Conservation (phyloP, 2,113 vertebrate species). For the Eudorcas thomsonii region DNA sequence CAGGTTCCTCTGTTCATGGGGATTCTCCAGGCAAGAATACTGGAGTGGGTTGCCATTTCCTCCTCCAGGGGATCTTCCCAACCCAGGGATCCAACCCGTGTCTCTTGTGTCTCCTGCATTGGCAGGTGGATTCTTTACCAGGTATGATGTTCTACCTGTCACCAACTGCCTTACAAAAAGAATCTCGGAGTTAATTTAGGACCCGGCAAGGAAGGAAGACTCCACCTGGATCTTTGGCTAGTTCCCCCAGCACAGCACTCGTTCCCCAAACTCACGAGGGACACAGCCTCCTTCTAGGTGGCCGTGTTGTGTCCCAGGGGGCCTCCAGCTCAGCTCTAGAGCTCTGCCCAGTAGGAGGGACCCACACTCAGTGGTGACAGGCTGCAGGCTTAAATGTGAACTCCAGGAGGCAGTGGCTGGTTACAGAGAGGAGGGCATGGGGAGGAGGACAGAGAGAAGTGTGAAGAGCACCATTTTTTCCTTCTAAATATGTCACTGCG, state of each 20-base stretch:
- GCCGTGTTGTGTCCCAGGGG: fast-evolving
- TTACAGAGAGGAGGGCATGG: neutral
- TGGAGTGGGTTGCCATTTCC: neutral
- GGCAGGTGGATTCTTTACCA: neutral
- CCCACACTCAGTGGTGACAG: neutral
- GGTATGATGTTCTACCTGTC: neutral
- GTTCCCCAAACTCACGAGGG: neutral
- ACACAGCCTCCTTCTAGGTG: neutral
- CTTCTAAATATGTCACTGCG: fast-evolving
- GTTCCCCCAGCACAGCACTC: neutral
- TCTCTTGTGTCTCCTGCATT: neutral
- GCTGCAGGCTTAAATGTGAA: neutral
- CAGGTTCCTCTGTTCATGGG: neutral
- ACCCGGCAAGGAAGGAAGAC: neutral
- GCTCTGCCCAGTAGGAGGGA: neutral
- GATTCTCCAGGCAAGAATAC: neutral
- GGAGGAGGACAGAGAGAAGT: neutral
- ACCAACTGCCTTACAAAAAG: neutral
- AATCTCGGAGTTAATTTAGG: neutral
- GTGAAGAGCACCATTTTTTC: neutral
- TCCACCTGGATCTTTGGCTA: neutral
- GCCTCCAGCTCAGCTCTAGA: neutral
- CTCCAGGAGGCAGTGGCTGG: neutral
- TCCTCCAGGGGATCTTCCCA: neutral
- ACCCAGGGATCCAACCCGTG: neutral